Evolutionary conservation across 2,797 vertebrate genomes (phyloP), one percentile per base, ranked within the genome.

Genomic region (Lateolabrax maculatus): DNA sequence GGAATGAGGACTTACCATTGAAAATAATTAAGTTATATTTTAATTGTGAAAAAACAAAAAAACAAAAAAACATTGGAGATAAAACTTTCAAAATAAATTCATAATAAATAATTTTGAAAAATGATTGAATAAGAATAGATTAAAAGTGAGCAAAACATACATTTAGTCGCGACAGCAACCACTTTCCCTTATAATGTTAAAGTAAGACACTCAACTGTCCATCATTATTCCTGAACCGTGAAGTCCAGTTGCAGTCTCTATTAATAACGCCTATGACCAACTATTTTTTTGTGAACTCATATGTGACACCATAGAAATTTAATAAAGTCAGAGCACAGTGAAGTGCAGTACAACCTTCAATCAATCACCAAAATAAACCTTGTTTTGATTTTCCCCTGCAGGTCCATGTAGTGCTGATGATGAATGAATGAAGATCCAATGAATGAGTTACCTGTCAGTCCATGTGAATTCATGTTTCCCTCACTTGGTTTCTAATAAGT

Each of bases 371-470:
- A 61, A 84, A 74, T 11, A 66, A 84, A 75, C 27, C 12, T n/a
- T 41, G 48, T 57, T 82, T 71, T 85, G 46, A 83, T 81, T 65
- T 58, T 25, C 18, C 61, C 74, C 58, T 72, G 27, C 71, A 77
- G 71, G 65, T 72, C 57, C 4, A 36, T 58, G 62, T 34, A 36
- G 39, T 64, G 58, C 57, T 29, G 63, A 52, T 64, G 72, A 71
- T 67, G 71, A n/a, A n/a, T n/a, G n/a, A n/a, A n/a, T n/a, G n/a
- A n/a, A n/a, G n/a, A n/a, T 66, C 53, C 74, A 73, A 37, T 58
- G 18, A 64, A 61, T 39, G 68, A 74, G 49, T 48, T 55, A 60
- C 25, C 60, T 73, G 56, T 73, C 51, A 41, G 65, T 76, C 71
- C 27, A 23, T 25, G 68, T 34, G 55, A 71, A 27, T 71, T 51